These are phyloP conservation scores for Cynopterus brachyotis DNA, from an alignment of 2,113 vertebrate species.

Conservation along the genomic window DNA sequence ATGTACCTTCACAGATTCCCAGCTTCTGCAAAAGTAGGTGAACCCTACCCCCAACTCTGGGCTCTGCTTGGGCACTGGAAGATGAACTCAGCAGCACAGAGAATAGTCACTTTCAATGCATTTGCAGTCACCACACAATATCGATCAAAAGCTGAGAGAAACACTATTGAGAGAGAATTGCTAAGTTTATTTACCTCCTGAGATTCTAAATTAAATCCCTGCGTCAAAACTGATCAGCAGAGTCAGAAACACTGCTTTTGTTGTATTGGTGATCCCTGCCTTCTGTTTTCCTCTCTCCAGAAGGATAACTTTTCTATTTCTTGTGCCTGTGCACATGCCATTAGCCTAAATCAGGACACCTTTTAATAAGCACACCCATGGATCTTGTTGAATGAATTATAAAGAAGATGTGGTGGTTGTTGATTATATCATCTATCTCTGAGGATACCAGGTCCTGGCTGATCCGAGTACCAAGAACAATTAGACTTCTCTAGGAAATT, in stretches of 20 bases:
- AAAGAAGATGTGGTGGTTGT: neutral
- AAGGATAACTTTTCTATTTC: neutral
- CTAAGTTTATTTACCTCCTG: neutral
- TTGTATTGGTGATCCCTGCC: neutral
- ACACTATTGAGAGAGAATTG: neutral
- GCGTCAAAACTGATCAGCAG: neutral
- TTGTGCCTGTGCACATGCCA: neutral
- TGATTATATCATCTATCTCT: neutral
- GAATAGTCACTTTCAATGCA: neutral
- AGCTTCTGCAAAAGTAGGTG: neutral
- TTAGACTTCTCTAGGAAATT: neutral
- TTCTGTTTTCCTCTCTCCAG: neutral
- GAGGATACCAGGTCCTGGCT: neutral
- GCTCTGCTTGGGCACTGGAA: neutral
- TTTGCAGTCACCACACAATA: neutral
- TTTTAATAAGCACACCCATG: neutral
- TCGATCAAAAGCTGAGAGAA: neutral
- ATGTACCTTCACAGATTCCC: neutral
- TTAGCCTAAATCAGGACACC: neutral
- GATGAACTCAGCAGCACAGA: neutral
- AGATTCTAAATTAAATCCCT: slow-evolving; percentile 17
- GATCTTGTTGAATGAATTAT: neutral
- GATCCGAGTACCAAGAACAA: neutral
- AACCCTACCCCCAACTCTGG: neutral
- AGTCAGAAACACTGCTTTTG: neutral